Evolutionary conservation across 2,113 vertebrate species (phyloP).

Genomic region (Neofelis nebulosa): DNA sequence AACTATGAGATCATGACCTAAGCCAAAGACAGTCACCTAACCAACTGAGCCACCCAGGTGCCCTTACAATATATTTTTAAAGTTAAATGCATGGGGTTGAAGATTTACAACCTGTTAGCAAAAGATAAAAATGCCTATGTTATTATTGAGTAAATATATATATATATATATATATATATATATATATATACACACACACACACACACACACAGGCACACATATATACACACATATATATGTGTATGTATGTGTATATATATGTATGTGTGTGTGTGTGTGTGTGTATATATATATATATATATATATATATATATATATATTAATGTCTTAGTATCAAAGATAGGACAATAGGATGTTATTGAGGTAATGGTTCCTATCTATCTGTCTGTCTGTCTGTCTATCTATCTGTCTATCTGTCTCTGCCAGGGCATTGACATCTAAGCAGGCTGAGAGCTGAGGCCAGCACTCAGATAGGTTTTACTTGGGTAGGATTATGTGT

Average conservation of each 20-base stretch:
- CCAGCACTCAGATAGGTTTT: background rate
- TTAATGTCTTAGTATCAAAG: no score
- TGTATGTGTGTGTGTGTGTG: no score
- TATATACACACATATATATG: no score
- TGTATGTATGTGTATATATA: no score
- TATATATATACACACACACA: no score
- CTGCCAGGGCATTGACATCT: background rate
- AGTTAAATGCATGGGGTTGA: background rate
- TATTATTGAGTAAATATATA: background rate
- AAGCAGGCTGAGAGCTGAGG: background rate
- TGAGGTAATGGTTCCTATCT: no score
- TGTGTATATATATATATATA: accelerated
- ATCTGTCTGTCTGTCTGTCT: accelerated
- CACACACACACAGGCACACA: no score
- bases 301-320: accelerated
- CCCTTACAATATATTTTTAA: background rate
- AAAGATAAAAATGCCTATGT: background rate
- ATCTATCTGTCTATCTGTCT: background rate
- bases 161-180: no score
- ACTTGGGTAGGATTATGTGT: background rate
- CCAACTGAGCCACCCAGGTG: no score
- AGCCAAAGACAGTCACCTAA: no score
- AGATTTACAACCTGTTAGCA: background rate
- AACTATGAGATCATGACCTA: no score
- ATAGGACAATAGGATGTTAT: no score